These are phyloP conservation scores for Malacoctenus gilli DNA, from an alignment of 2,797 vertebrate species.

Conservation along the genomic window DNA sequence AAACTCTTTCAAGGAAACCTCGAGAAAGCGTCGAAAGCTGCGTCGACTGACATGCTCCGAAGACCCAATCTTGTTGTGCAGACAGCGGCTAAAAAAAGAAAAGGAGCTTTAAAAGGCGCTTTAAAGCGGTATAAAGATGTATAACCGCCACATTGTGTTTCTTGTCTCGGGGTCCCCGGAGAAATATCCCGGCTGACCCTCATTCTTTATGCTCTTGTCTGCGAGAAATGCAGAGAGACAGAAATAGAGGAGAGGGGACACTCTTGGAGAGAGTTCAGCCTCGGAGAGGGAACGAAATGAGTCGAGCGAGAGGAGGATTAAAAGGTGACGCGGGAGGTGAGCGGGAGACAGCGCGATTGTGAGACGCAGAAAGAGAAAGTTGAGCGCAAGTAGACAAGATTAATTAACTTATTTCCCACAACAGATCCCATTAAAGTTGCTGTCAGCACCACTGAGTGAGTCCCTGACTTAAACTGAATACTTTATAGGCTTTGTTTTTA, in stretches of 20 bases:
- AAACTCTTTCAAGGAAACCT: no score
- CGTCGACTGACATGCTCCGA: no score
- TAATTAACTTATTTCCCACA: conserved; percentile 59
- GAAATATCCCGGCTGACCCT: conserved; percentile 32
- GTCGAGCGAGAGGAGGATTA: conserved; percentile 39
- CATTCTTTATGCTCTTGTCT: conserved; percentile 29
- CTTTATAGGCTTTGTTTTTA: conserved; percentile 29
- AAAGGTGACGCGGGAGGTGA: conserved; percentile 30
- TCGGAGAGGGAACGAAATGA: conserved; percentile 28
- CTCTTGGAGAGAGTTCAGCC: conserved; percentile 9
- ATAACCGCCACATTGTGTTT: conserved; percentile 7
- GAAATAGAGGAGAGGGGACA: conserved; percentile 30
- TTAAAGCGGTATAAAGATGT: conserved; percentile 12
- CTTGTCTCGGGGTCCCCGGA: conserved; percentile 6
- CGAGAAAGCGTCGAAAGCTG: no score
- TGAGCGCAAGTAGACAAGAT: conserved; percentile 57
- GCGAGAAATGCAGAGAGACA: conserved; percentile 9
- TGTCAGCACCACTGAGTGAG: conserved; percentile 42
- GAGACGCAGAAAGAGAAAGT: conserved; percentile 28
- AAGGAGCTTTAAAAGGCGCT: neutral
- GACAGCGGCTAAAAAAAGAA: conserved; percentile 2
- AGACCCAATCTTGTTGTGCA: no score
- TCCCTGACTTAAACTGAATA: conserved; percentile 24
- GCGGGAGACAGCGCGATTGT: neutral
- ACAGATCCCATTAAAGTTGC: conserved; percentile 58